phyloP scores from a whole-genome alignment of 2,113 vertebrate species.

The Bubo blakistoni region DNA sequence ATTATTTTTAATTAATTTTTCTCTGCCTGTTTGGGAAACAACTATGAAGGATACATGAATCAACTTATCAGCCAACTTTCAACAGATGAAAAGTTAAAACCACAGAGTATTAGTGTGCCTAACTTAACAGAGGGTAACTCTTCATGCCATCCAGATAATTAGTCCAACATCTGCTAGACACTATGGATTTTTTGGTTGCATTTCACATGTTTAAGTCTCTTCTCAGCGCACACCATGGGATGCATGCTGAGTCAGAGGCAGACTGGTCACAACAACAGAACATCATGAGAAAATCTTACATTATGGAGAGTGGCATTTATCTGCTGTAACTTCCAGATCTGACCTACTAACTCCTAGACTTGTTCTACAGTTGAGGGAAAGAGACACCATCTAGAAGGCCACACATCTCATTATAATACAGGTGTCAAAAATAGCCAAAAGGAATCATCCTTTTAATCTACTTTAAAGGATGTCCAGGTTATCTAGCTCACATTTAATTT shows the following conservation, averaged over 20 bases:
- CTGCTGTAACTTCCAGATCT: neutral
- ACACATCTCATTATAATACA: neutral
- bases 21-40: neutral
- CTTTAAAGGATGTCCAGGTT: neutral
- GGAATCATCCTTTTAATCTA: neutral
- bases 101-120: neutral
- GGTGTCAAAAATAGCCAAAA: neutral
- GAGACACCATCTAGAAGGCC: neutral
- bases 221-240: neutral
- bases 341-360: neutral
- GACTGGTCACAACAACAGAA: neutral
- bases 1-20: neutral
- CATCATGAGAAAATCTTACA: neutral
- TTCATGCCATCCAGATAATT: neutral
- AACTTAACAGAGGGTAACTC: neutral
- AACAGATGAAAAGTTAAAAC: neutral
- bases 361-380: neutral
- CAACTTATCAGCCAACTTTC: neutral
- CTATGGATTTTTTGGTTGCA: neutral
- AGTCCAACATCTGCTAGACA: neutral
- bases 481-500: neutral
- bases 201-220: neutral
- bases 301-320: neutral
- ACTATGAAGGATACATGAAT: neutral
- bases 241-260: neutral